These are phyloP conservation scores for Euplagia quadripunctaria DNA, from an alignment of 2,888 invertebrate species.

Conservation along the genomic window DNA sequence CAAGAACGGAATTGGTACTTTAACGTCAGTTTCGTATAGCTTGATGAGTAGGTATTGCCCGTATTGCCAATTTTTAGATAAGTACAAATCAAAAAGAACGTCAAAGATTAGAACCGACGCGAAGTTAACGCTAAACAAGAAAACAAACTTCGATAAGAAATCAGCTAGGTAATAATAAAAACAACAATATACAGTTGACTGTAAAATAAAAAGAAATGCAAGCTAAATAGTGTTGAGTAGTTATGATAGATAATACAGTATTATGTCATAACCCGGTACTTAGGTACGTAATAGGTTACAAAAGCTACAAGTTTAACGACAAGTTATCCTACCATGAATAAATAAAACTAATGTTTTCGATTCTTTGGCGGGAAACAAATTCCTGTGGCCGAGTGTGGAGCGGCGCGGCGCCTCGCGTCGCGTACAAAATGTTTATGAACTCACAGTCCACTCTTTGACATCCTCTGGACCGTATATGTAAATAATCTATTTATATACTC, in stretches of 20 bases:
- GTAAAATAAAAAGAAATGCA: too few species aligned
- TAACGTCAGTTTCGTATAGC: too few species aligned
- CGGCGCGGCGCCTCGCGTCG: constrained; percentile 21
- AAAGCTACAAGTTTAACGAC: background rate
- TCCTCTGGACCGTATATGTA: constrained; percentile 51
- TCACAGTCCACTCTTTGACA: constrained; percentile 52
- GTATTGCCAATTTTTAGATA: too few species aligned
- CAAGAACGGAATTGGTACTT: background rate
- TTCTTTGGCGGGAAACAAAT: constrained; percentile 46
- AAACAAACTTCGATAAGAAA: too few species aligned
- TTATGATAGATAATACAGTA: background rate
- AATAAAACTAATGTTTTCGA: constrained; percentile 48
- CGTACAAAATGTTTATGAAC: constrained; percentile 56
- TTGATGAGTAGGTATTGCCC: too few species aligned
- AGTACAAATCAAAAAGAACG: background rate
- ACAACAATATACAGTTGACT: too few species aligned
- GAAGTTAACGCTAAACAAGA: too few species aligned
- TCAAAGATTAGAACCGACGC: too few species aligned
- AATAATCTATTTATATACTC: constrained; percentile 53
- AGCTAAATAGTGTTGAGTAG: background rate
- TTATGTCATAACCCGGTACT: background rate
- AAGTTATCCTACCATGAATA: constrained; percentile 22
- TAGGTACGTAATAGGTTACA: background rate
- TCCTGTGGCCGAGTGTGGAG: constrained; percentile 35
- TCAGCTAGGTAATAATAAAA: too few species aligned